Evolutionary conservation across 30 jellyfish, hydroid and myxozoan genomes (phyloP), one percentile per base, ranked within the genome.

Genomic region (Aurelia sp.): DNA sequence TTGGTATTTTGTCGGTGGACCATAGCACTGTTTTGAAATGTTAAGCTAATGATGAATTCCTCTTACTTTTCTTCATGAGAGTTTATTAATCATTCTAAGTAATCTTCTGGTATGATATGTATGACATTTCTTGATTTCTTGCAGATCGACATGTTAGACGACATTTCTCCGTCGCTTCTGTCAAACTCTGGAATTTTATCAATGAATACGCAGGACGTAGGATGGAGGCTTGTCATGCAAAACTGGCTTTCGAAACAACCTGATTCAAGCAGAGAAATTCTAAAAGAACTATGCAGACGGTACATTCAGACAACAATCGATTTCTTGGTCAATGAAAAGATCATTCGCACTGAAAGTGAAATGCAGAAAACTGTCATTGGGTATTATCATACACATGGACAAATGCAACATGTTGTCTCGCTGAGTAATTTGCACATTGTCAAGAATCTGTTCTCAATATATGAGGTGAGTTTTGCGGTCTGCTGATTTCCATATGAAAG

Each of bases 231-330:
- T 5, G 51, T 74, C 63, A 23, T 78, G 48, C 87, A 77, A 50
- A 87, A 72, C 71, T 87, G 96, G 96, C 68, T 87, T 12, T 55
- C 89, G 20, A 33, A 35, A 18, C 91, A 87, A 31, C 81, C 86
- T 35, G 76, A 77, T 5, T 31, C 82, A 11, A 72, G 62, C 71
- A 67, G 87, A 61, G 91, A 77, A 22, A 31, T 57, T 40, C 82
- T 87, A 10, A 51, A 86, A 13, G 74, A 31, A 12, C 66, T 87
- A 18, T 64, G 91, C 87, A 60, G 37, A 11, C 63, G 96, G 19
- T 87, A 87, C 71, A 77, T 87, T 55, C 79, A 66, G 27, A 59
- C 86, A 13, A 59, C 95, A 13, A 30, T 86, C 27, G 89, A 86
- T 62, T 75, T 74, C 35, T 74, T 86, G 68, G 16, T 30, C 65